Base-by-base conservation (phyloP, 1,140 invertebrate species). In the Stegodyphus dumicola region DNA sequence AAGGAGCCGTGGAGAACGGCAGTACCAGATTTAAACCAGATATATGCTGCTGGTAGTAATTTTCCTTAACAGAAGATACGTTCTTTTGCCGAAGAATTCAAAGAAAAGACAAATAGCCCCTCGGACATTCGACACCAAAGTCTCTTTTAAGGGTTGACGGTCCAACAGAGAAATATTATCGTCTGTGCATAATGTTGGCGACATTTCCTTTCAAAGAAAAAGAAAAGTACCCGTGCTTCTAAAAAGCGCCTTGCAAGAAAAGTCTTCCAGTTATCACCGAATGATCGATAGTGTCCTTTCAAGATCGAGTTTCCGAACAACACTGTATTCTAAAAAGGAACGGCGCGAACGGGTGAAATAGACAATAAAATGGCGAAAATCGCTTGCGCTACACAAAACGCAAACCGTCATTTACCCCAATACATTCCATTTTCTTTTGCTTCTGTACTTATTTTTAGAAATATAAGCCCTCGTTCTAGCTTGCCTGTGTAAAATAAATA, bases 391-490 rank as follows among this genome's bases (percentile, higher is more conserved):
- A 52, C 49, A 66, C 54, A 54, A 53, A 69, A 79, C 65, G 78
- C 67, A 80, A 73, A 80, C 69, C 78, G 78, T 80, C 78, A 80
- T 80, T 80, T 80, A 80, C 78, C 64, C 69, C 60, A 54, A 73
- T 17, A 73, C 78, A 73, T 64, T 73, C 78, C 17, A n/a, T n/a
- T 53, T 79, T 10, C 77, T 67, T 79, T 56, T 69, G 11, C 15
- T 67, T 69, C 69, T 77, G 64, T 80, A 33, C 67, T 60, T 80
- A 71, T 70, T 69, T 69, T 56, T 10, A 18, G 78, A 80, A 80
- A 80, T 60, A 80, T 64, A 80, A 80, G 67, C 78, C 54, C 6
- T 17, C 17, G 33, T 3, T 67, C 49, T 66, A 56, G 60, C 52
- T 13, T 71, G 48, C 49, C 15, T 15, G 54, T 15, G 18, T 49